Evolutionary conservation across 2,888 invertebrate species (phyloP).

Genomic region (Pinctada fucata): DNA sequence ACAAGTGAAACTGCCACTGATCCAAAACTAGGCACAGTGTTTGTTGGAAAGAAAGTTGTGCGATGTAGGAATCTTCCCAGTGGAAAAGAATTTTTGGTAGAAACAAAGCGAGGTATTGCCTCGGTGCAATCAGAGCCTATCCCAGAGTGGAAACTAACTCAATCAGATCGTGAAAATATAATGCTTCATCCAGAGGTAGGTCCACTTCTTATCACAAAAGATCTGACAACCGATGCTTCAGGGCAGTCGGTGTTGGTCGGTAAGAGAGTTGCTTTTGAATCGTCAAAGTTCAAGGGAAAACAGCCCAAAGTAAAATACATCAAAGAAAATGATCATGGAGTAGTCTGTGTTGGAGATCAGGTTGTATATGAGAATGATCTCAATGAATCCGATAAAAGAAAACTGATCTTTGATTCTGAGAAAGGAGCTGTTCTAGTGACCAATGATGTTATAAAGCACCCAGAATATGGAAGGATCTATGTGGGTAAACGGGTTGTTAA

Average conservation of each 20-base stretch:
- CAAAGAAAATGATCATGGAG: neutral
- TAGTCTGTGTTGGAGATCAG: neutral
- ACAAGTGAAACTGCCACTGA: neutral
- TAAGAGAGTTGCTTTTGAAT: neutral
- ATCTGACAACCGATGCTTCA: neutral
- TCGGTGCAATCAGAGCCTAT: neutral
- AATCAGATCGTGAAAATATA: neutral
- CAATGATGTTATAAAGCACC: neutral
- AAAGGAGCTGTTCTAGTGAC: neutral
- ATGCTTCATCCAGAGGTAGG: neutral
- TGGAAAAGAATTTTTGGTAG: neutral
- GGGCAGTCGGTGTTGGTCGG: neutral
- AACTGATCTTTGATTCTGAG: neutral
- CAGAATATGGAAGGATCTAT: neutral
- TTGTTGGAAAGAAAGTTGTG: slow-evolving; percentile 3
- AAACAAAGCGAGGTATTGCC: neutral
- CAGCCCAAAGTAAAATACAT: neutral
- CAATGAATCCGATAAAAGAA: neutral
- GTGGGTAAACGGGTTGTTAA: neutral
- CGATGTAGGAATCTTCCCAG: neutral
- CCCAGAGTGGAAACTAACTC: neutral
- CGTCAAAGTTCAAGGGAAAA: neutral
- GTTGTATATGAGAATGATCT: slow-evolving; percentile 2
- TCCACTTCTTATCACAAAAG: neutral
- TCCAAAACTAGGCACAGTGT: neutral